Evolutionary conservation across 2,113 vertebrate species (phyloP), one percentile per base, ranked within the genome.

Genomic region (Centropus bengalensis): DNA sequence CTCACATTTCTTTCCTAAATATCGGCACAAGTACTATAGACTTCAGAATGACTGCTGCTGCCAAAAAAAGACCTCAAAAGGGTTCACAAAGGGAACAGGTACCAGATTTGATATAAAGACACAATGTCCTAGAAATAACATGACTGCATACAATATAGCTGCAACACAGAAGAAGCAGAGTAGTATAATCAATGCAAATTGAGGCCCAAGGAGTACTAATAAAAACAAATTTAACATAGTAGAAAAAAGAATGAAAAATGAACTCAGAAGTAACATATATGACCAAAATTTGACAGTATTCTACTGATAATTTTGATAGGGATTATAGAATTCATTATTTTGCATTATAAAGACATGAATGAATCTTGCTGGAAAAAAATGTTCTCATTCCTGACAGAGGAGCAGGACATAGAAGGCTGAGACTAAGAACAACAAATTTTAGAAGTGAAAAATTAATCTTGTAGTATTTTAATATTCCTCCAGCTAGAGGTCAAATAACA

Each of bases 41-140:
- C 70, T 91, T 89, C 56, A 86, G 84, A 82, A 81, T 51, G 89
- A 74, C 86, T 93, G 44, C 38, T 86, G 77, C 12, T 92, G 82
- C 81, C 88, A 75, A 91, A 89, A 81, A 94, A 80, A 79, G 33
- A 80, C 47, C 66, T 93, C 38, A 44, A 18, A 86, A 71, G 36
- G 21, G 71, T 54, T 86, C 86, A 85, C 16, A 63, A 58, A 82
- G 63, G 18, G 28, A 95, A 85, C 47, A 88, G 52, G 42, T 78
- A 88, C 51, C 89, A 81, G 66, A 74, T 78, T 47, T 73, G 81
- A 77, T 79, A 79, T 92, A 62, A 94, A 73, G 89, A 89, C 40
- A 93, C 83, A 96, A 88, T 44, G n/a, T 66, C 64, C 68, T 91
- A 88, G 88, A 96, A 83, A 87, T 78, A 89, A 49, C 45, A 47